Conservation (phyloP, 2,113 vertebrate genomes). For the Phalacrocorax brasilianus region DNA sequence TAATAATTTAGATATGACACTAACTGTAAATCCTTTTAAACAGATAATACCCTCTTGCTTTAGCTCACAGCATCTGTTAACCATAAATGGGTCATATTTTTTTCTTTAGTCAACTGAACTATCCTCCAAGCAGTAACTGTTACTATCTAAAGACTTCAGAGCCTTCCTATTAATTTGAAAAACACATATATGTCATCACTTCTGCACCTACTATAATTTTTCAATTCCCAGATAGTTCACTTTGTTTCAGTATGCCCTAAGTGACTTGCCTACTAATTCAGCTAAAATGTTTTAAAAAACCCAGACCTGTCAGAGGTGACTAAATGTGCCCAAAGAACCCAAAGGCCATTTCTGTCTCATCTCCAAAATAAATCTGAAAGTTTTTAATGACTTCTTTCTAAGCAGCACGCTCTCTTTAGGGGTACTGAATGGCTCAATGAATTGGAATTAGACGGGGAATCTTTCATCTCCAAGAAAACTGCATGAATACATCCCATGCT, state of each 20-base stretch:
- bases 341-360: neutral
- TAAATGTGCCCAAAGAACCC: neutral
- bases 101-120: conserved; percentile 36
- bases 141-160: conserved; percentile 20
- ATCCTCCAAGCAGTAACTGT: conserved; percentile 8
- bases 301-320: neutral
- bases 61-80: conserved; percentile 14
- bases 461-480: conserved; percentile 40
- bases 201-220: conserved; percentile 10
- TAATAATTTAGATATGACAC: neutral
- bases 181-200: neutral
- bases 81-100: neutral
- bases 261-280: conserved; percentile 24
- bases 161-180: conserved; percentile 44
- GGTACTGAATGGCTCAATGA: conserved; percentile 40
- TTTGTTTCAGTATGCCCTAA: conserved; percentile 15
- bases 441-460: conserved; percentile 42
- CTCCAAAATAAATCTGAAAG: conserved; percentile 18
- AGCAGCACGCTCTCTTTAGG: conserved; percentile 1
- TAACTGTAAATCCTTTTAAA: neutral
- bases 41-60: neutral
- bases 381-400: conserved; percentile 33
- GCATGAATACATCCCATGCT: conserved; percentile 28
- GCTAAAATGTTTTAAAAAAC: neutral
- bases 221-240: neutral